phyloP scores from a whole-genome alignment of 2,113 vertebrate genomes.

The Phyllostomus discolor region DNA sequence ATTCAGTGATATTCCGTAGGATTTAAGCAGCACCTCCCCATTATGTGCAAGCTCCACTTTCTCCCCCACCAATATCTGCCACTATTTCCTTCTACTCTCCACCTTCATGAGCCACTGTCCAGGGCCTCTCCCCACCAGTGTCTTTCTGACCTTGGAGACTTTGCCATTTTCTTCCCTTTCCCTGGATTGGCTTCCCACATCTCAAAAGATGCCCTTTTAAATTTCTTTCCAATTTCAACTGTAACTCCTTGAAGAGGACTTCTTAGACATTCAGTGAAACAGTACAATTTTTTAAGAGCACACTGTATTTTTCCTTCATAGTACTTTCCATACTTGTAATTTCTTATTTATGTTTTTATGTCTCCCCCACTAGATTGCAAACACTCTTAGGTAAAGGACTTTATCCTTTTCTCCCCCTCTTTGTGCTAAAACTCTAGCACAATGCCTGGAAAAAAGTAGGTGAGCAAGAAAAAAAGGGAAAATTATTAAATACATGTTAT shows the following conservation, averaged over 20 bases:
- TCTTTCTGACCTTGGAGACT: neutral
- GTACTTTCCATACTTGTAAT: neutral
- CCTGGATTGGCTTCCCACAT: neutral
- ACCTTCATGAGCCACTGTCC: fast-evolving
- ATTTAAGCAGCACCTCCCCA: neutral
- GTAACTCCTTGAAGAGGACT: neutral
- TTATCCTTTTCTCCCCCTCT: too few relatives aligned
- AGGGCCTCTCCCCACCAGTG: neutral
- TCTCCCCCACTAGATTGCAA: neutral
- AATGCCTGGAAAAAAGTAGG: too few relatives aligned
- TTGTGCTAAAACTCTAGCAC: neutral
- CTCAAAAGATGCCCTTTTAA: too few relatives aligned
- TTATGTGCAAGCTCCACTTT: neutral
- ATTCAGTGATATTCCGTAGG: neutral
- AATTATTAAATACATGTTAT: too few relatives aligned
- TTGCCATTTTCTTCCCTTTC: neutral
- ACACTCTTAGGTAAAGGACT: neutral
- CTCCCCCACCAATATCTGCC: neutral
- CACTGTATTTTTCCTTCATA: neutral
- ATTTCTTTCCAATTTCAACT: neutral
- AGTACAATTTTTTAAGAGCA: neutral
- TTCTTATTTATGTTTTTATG: neutral
- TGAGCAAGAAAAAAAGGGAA: neutral
- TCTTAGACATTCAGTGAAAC: too few relatives aligned
- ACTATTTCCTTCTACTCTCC: neutral